Evolutionary conservation across 2,113 vertebrate genomes (phyloP), one percentile per base, ranked within the genome.

Genomic region (rat (Rattus norvegicus)): DNA sequence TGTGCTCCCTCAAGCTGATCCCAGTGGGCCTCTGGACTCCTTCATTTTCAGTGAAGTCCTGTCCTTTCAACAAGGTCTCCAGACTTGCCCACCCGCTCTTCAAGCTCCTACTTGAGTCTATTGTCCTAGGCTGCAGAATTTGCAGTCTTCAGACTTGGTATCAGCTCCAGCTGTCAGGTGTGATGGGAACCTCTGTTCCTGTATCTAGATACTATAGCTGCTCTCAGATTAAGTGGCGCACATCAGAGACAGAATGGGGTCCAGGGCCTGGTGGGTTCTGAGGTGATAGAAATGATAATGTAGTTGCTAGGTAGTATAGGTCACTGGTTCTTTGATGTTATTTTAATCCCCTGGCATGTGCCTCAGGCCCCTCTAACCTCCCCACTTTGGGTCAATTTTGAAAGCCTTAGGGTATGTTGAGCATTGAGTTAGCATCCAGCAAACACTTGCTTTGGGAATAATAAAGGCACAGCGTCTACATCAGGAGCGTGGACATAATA

Each of bases 171-270:
- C 43, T 61, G 0, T 43, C 49, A 19, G 28, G 28, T 9, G 36
- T 39, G 11, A 61, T 22, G 83, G 30, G 43, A 83, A 24, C 7
- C 24, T 59, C 20, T 5, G 6, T 52, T 36, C 91, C 90, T 59
- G 72, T 4, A 36, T 36, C 43, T 39, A 43, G 67, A 1, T 28
- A 63, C 52, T 39, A 59, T 11, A n/a, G 61, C 24, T 47, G 17
- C 33, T 33, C 3, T 16, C 19, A 24, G 33, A n/a, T 10, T 59
- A 20, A 26, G 36, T 13, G 20, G 54, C 2, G 36, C 36, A 14
- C 0, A 0, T 26, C 14, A 63, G 13, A 8, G 24, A 49, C 7
- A 47, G 7, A 1, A 10, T 1, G 12, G 8, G 36, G 1, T 33
- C 54, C 49, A 52, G 49, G 7, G 5, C 11, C 20, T 12, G 9